Base-by-base conservation (phyloP, 2,113 vertebrate species). In the Suncus etruscus region DNA sequence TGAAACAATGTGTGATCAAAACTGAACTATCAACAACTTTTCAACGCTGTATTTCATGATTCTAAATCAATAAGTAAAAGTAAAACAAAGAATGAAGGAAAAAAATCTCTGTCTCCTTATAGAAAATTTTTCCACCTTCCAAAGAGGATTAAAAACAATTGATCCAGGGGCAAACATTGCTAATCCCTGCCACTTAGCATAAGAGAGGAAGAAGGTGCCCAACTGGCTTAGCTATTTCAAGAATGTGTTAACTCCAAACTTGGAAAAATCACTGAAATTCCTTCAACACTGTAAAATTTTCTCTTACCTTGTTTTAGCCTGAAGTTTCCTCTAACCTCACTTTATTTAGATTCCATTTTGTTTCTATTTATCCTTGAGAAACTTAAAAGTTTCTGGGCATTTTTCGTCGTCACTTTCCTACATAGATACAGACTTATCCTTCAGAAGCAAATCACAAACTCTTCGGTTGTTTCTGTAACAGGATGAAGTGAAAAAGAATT, bases 221-320 rank as follows among this genome's bases (percentile, higher is more conserved):
- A 90, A 95, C 76, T 29, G 83, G 89, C 93, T 93, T 74, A 90
- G 77, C 86, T 95, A 96, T 95, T 94, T 94, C 92, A 96, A 94
- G 95, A 96, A 96, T 96, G 95, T 93, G 94, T 92, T 92, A 88
- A 91, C 78, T 91, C 88, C 90, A 50, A 94, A 73, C 86, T 86
- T 66, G 69, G 91, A 90, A 86, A 90, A 96, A 94, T 95, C 93
- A 93, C 88, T 72, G 88, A 92, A 95, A 96, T 96, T 95, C 96
- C 83, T 96, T 91, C 83, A 83, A 78, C 68, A 20, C 79, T 88
- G 83, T 79, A 94, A 88, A 91, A 80, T 86, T 31, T 94, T 83
- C 73, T 92, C 90, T 76, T 86, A 50, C 16, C 3, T 0, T 86
- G 88, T 81, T 92, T 91, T 83, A 83, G 92, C 90, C 81, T 66